Base-by-base conservation (phyloP, 2,888 invertebrate species). In the Xestia c-nigrum region DNA sequence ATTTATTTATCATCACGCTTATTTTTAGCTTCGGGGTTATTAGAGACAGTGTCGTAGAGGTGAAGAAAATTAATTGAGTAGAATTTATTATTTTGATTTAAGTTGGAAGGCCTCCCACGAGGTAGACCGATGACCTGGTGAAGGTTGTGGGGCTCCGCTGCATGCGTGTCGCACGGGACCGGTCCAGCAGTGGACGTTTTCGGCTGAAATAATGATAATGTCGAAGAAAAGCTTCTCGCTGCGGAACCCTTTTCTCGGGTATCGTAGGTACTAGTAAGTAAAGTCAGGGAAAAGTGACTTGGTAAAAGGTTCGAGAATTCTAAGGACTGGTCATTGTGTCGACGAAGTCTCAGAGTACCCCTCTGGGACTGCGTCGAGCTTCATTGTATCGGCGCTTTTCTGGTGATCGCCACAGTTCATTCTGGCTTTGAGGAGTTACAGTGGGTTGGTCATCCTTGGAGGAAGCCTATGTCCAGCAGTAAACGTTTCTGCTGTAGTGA, bases 1-100 rank as follows among this genome's bases (percentile, higher is more conserved):
- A 81, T 85, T 81, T 77, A 74, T 85, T 85, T 85, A 64, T 82
- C 82, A 81, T 70, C 76, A 67, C 66, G 16, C 31, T 31, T 81
- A 83, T 69, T 72, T 80, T 80, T 80, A 70, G 43, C 50, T 50
- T 14, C 47, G 43, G 40, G 43, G 24, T 63, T 71, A 61, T 71
- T 71, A 63, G 55, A 67, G 31, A 52, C 55, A 31, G 21, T 14
- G 40, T 57, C 21, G 24, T 50, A 31, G 57, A 82, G 64, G 82
- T 64, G n/a, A 57, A 46, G 31, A n/a, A n/a, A 69, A 80, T 77
- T 65, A 76, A 76, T 69, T 55, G 47, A 21, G 12, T 46, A 19
- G 9, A 57, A 24, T 47, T 50, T 24, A 38, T 43, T 69, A 21
- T 50, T 71, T 50, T 43, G 61, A 59, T 52, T 43, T 43, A 9